Conservation (phyloP, 2,888 invertebrate genomes). For the Drosophila tanythrix region DNA sequence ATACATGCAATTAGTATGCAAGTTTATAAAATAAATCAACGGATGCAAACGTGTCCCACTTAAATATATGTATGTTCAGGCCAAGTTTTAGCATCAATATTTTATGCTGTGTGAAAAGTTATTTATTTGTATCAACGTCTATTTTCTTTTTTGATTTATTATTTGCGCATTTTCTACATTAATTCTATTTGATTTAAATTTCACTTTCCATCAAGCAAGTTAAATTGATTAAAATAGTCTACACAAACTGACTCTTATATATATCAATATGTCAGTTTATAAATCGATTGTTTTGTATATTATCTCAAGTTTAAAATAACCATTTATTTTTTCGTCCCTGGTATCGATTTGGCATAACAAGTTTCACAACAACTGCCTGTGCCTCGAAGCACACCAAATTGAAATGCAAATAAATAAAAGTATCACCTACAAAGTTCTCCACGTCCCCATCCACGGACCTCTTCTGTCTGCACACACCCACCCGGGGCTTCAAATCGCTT, state of each 20-base stretch:
- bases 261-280: not conserved
- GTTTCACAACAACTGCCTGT: not conserved
- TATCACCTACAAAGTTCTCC: conserved; percentile 34
- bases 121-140: not conserved
- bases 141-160: not conserved
- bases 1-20: not conserved
- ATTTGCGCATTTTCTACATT: not conserved
- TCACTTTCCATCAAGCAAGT: not conserved
- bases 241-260: not conserved
- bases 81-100: not conserved
- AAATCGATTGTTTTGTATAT: not conserved
- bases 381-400: conserved; percentile 32
- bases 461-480: not conserved
- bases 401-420: conserved; percentile 61
- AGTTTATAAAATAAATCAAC: not conserved
- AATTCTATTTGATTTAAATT: not conserved
- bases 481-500: conserved; percentile 4
- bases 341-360: conserved; percentile 16
- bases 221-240: not conserved
- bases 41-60: not conserved
- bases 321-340: conserved; percentile 1
- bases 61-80: not conserved
- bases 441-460: not conserved
- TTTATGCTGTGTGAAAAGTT: not conserved
- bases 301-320: not conserved